Conservation (phyloP, 2,113 vertebrate genomes). For the Microcebus lehilahytsara region DNA sequence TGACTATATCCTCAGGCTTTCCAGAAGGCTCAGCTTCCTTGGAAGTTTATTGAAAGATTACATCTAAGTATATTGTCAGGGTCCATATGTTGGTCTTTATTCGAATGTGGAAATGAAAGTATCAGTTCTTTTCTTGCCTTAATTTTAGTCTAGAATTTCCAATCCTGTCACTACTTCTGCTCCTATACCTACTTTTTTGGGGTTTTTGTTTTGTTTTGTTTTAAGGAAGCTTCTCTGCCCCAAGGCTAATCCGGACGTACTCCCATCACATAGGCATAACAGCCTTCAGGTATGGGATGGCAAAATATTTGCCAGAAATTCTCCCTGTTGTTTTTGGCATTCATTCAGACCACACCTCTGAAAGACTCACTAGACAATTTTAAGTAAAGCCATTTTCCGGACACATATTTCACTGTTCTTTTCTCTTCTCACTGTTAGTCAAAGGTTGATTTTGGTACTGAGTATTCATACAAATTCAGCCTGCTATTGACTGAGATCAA, state of each 20-base stretch:
- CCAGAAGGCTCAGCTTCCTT: not conserved
- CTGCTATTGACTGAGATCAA: not conserved
- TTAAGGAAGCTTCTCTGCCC: not conserved
- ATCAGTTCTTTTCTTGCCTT: not conserved
- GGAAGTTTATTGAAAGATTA: not conserved
- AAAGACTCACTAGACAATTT: not conserved
- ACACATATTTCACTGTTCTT: not conserved
- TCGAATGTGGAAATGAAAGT: slow-evolving; percentile 7
- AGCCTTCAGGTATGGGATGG: not conserved
- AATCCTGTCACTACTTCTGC: not conserved
- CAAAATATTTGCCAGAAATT: slow-evolving; percentile 36
- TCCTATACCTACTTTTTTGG: not conserved
- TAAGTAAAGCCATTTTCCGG: not conserved
- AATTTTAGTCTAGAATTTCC: slow-evolving; percentile 9
- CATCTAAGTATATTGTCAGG: not conserved
- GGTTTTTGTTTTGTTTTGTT: not conserved
- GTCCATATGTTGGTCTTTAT: not conserved
- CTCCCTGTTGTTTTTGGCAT: slow-evolving; percentile 46
- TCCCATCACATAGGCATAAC: not conserved
- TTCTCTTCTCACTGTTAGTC: not conserved
- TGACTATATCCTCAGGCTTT: not conserved
- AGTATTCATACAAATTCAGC: not conserved
- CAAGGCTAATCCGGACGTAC: not conserved
- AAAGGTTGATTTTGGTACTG: not conserved
- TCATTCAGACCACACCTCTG: not conserved